Evolutionary conservation across 1,140 invertebrate species (phyloP), one percentile per base, ranked within the genome.

Genomic region (Augochlora pura): DNA sequence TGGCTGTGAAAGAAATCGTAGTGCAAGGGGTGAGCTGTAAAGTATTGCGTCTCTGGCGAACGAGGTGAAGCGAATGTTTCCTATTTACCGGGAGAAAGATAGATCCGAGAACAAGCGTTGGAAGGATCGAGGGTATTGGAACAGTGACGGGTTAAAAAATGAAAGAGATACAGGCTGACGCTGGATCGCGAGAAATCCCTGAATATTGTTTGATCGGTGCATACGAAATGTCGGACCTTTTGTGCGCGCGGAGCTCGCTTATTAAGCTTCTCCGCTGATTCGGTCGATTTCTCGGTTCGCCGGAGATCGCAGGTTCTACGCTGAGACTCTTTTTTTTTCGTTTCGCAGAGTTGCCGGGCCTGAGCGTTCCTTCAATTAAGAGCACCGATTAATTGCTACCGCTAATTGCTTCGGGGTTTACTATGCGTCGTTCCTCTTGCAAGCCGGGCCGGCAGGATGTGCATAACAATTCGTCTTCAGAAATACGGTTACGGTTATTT

Each of bases 381-480:
- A 69, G 27, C 74, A 16, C 25, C 74, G 42, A 67, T 76, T 76
- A 76, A 76, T 76, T 32, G 64, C 63, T 16, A 27, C 63, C 38
- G 4, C 38, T 2, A 46, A 32, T 25, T 32, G 42, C 27, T 67
- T 39, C 23, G 27, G 27, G 49, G 42, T 67, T 76, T 68, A 14
- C 25, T 14, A 14, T 12, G 25, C n/a, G 8, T n/a, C 32, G 21
- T 12, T 25, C 2, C 18, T 38, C 62, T 16, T 25, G 18, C 6
- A 21, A 21, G 62, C 10, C n/a, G 25, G 49, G 16, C 42, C 8
- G n/a, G 6, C 23, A 27, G 18, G n/a, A 38, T 67, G 16, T 49
- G 7, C 2, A 32, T 7, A 57, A 21, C 54, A 9, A n/a, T n/a
- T 57, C 49, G 5, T 10, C 49, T 6, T 16, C 2, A 18, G 49